phyloP scores from a whole-genome alignment of 1,140 invertebrate species.

The Leucophenga varia region DNA sequence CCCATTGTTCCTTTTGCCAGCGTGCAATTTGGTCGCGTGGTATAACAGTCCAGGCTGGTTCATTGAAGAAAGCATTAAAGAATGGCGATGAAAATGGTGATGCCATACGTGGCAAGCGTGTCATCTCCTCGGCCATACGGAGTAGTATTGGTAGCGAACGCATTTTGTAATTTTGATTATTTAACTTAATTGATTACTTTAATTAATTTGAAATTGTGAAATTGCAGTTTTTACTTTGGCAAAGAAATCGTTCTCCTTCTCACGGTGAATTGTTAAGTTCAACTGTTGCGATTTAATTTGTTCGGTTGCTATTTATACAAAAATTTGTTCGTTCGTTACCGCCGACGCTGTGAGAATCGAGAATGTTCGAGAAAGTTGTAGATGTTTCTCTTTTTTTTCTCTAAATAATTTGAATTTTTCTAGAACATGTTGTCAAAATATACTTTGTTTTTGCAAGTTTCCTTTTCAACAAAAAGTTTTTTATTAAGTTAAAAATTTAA shows the following conservation, averaged over 20 bases:
- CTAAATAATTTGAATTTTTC: too few species aligned
- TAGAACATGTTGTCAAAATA: too few species aligned
- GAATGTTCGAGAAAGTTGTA: slow-evolving; percentile 29
- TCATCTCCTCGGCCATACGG: slow-evolving; percentile 47
- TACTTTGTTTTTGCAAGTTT: too few species aligned
- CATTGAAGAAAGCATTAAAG: slow-evolving; percentile 37
- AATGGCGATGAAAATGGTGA: slow-evolving; percentile 17
- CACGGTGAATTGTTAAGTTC: slow-evolving; percentile 2
- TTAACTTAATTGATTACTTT: neutral
- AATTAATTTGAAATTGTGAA: slow-evolving; percentile 8
- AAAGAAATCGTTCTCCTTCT: slow-evolving; percentile 14
- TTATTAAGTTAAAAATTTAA: too few species aligned
- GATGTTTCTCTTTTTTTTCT: slow-evolving; percentile 16
- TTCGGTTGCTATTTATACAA: slow-evolving; percentile 35
- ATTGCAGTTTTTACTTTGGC: neutral
- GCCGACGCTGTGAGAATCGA: slow-evolving; percentile 2
- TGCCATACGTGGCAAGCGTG: slow-evolving; percentile 31
- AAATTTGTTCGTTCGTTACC: too few species aligned
- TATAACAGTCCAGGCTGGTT: slow-evolving; percentile 28
- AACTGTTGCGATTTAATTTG: slow-evolving; percentile 13
- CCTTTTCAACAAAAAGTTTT: too few species aligned
- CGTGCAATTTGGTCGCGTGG: slow-evolving; percentile 32
- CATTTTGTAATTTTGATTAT: slow-evolving; percentile 18
- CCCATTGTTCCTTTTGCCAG: slow-evolving; percentile 8
- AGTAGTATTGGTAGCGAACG: slow-evolving; percentile 42